Percentiles rank a stretch among this genome's conserved stretches.
Evolutionary conservation across 2,888 invertebrate genomes (phyloP).

Genomic region (Bursaphelenchus okinawaensis): DNA sequence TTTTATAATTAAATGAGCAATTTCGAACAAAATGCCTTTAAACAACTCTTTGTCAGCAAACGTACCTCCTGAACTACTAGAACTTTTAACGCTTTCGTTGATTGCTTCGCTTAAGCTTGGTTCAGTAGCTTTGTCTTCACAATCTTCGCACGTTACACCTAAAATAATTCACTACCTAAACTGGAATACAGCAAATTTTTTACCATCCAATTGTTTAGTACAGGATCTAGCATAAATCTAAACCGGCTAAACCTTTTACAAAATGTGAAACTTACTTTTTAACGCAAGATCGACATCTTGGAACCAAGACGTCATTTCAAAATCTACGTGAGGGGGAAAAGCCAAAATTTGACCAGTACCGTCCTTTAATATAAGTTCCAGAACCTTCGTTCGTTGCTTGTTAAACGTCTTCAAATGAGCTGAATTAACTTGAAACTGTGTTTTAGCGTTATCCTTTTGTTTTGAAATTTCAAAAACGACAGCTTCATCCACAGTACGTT

Average conservation of each 20-base stretch:
- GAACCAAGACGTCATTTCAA: constrained; percentile 6
- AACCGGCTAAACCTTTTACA: background rate
- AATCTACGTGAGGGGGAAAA: background rate
- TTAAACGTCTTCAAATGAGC: constrained; percentile 47
- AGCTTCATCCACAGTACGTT: constrained; percentile 37
- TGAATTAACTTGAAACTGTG: constrained; percentile 31
- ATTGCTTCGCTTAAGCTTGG: constrained; percentile 11
- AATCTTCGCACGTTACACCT: constrained; percentile 22
- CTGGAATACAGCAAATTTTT: background rate
- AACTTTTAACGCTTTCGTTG: constrained; percentile 36
- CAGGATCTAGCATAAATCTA: background rate
- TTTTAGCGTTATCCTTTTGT: constrained; percentile 15
- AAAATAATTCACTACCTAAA: constrained; percentile 14
- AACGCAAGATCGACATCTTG: constrained; percentile 5
- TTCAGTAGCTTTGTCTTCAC: constrained; percentile 10
- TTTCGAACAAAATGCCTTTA: constrained; percentile 30
- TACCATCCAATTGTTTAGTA: background rate
- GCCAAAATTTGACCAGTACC: constrained; percentile 2
- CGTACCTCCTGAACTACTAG: constrained; percentile 35
- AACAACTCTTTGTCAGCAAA: constrained; percentile 34
- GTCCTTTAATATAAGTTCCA: background rate
- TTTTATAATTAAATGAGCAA: no score
- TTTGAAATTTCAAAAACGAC: constrained; percentile 41
- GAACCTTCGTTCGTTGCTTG: constrained; percentile 27
- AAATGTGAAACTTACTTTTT: background rate